Evolutionary conservation across 2,113 vertebrate genomes (phyloP).

Genomic region (Rafetus swinhoei): DNA sequence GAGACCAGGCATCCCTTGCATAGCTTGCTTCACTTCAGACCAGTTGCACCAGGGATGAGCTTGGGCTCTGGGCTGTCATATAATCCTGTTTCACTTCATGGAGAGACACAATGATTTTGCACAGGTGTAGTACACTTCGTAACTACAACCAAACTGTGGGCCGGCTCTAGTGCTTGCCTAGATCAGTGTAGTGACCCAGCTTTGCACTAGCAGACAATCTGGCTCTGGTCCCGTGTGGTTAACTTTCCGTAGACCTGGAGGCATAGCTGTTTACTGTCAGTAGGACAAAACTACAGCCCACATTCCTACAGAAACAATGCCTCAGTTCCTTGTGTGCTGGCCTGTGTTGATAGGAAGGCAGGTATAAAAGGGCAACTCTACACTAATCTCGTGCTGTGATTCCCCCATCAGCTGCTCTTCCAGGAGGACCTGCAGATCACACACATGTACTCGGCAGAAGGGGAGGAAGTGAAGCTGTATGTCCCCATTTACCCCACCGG

Average conservation of each 20-base stretch:
- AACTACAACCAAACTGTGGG: neutral
- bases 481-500: conserved; percentile 80
- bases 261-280: neutral
- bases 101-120: neutral
- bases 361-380: neutral
- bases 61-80: conserved; percentile 26
- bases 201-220: neutral
- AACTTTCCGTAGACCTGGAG: neutral
- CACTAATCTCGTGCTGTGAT: neutral
- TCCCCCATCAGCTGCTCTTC: conserved; percentile 85
- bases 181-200: neutral
- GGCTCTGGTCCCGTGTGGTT: neutral
- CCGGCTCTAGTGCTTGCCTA: neutral
- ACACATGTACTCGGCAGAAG: conserved; percentile 92
- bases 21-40: conserved; percentile 40
- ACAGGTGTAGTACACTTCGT: neutral
- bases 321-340: neutral
- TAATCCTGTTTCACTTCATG: neutral
- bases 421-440: conserved; percentile 92
- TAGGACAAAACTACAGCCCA: neutral
- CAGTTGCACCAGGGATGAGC: neutral
- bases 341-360: neutral
- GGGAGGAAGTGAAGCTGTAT: conserved; percentile 87
- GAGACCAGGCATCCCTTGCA: conserved; percentile 7
- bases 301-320: neutral